These are phyloP conservation scores for Morone saxatilis DNA, from an alignment of 2,113 vertebrate species.

Conservation along the genomic window DNA sequence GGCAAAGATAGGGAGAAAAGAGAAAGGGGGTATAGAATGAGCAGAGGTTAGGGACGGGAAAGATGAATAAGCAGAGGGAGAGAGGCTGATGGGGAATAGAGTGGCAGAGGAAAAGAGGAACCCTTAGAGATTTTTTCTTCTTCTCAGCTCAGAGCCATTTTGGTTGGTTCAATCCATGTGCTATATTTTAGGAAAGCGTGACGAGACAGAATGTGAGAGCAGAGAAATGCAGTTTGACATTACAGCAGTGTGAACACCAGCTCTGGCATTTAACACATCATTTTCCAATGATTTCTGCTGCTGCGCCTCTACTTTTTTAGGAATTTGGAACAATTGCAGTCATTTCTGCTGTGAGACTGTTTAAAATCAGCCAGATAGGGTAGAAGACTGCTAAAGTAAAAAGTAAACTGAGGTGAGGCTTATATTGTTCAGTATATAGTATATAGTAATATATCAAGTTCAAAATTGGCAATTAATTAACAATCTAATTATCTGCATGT, in stretches of 20 bases:
- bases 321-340: slow-evolving; percentile 29
- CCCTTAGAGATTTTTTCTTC: slow-evolving; percentile 14
- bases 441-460: no score
- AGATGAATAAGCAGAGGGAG: slow-evolving; percentile 60
- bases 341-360: background rate
- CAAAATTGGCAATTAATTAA: background rate
- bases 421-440: background rate
- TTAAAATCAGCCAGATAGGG: background rate
- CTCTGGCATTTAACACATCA: slow-evolving; percentile 49
- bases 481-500: background rate
- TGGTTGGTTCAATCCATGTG: slow-evolving; percentile 48
- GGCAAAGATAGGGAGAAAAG: slow-evolving; percentile 31
- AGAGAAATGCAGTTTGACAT: slow-evolving; percentile 62
- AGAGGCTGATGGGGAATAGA: slow-evolving; percentile 59
- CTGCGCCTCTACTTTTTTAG: slow-evolving; percentile 20
- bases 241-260: slow-evolving; percentile 48
- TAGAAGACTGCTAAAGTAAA: background rate
- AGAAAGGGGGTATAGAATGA: slow-evolving; percentile 26
- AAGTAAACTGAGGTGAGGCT: background rate
- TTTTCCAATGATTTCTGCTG: slow-evolving; percentile 47
- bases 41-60: slow-evolving; percentile 10
- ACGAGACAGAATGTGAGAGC: slow-evolving; percentile 64
- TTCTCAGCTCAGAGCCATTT: slow-evolving; percentile 59
- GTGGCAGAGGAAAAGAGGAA: slow-evolving; percentile 56
- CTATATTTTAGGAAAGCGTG: slow-evolving; percentile 72